Evolutionary conservation across 2,113 vertebrate species (phyloP), one percentile per base, ranked within the genome.

Genomic region (Rhinolophus ferrumequinum): DNA sequence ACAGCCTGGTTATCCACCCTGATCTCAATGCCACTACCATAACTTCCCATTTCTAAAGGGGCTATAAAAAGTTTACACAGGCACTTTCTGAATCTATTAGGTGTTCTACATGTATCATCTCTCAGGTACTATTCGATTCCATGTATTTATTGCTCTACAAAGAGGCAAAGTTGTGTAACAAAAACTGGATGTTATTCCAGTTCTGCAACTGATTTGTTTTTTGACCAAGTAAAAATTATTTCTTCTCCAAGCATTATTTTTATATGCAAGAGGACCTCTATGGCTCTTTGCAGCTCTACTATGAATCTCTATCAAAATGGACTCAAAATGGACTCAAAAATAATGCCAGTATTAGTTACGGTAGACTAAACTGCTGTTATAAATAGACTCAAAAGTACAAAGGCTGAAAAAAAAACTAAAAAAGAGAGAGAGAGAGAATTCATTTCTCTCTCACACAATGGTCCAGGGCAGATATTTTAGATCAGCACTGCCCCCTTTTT

Each of bases 151-250:
- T 88, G 13, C 16, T 91, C 12, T 70, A 56, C 10, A 89, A 62
- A 75, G 22, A 88, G 30, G 58, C 60, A 88, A 79, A 47, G 28
- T 41, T 80, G 10, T 26, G 3, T 41, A 66, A 72, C 66, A 28
- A 89, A 96, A 92, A 70, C 52, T 94, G 3, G 44, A 72, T 88
- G 95, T 92, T 41, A 93, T 89, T 93, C 38, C 18, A 83, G 14
- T 75, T 94, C 56, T 76, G 26, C 54, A 76, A 89, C 19, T 89
- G 77, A 52, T 50, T 77, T 75, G 30, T 82, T 82, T 81, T 80
- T 35, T 91, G 86, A 76, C 30, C 38, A 89, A 91, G 58, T 62
- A 87, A 87, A 94, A 85, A 26, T 73, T 22, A 1, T 85, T 95
- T 90, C n/a, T 15, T 73, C 21, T 77, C 22, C 3, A 79, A 75